These are phyloP conservation scores for Mustelus asterias DNA, from an alignment of 2,113 vertebrate species.

Conservation along the genomic window DNA sequence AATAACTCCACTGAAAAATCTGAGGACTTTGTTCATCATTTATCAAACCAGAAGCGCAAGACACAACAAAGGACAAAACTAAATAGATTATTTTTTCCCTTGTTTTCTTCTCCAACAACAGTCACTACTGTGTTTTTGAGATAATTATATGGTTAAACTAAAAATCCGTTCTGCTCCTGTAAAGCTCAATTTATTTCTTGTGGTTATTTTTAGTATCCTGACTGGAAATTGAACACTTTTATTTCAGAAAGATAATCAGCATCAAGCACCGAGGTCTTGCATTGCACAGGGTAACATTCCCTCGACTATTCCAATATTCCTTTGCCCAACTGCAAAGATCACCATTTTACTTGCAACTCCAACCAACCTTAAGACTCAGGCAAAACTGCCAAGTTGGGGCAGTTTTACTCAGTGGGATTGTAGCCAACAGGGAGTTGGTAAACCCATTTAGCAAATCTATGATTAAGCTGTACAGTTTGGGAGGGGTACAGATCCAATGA, in stretches of 20 bases:
- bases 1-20: not conserved
- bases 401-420: not conserved
- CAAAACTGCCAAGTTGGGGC: not conserved
- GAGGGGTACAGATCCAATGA: not conserved
- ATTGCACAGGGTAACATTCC: not conserved
- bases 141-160: not conserved
- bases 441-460: not conserved
- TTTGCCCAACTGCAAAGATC: not conserved
- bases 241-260: not conserved
- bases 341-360: not conserved
- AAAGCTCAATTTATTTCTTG: not conserved
- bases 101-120: not conserved
- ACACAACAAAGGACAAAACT: not conserved
- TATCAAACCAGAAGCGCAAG: not conserved
- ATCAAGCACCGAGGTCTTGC: not conserved
- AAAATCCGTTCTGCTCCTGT: not conserved
- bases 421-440: not conserved
- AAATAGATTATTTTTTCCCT: not conserved
- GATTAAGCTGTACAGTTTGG: not conserved
- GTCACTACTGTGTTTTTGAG: not conserved
- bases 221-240: not conserved
- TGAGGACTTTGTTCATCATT: not conserved
- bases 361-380: not conserved
- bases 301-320: not conserved
- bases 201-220: not conserved